A percentile compares a stretch with the other conserved stretches of the same genome.
These are phyloP conservation scores for Taphrorychus bicolor DNA, from an alignment of 2,888 invertebrate species.

Conservation along the genomic window DNA sequence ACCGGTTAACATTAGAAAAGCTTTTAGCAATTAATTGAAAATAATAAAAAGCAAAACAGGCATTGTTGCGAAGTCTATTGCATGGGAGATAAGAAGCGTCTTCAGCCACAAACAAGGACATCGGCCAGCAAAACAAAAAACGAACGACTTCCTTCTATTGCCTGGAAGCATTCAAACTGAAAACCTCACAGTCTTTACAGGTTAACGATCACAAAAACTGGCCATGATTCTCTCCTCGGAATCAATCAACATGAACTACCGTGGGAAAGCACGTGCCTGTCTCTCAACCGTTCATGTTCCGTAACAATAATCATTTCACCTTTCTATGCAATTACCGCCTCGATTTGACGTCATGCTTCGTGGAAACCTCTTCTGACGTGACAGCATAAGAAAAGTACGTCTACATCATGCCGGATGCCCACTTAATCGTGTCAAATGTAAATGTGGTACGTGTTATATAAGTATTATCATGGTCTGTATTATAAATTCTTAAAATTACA, in stretches of 20 bases:
- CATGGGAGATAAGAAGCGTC: too few relatives aligned
- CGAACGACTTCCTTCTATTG: background rate
- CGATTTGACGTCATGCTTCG: background rate
- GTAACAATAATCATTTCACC: slow-evolving; percentile 26
- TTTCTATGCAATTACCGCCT: slow-evolving; percentile 26
- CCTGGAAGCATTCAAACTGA: background rate
- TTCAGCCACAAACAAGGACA: background rate
- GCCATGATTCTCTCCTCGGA: background rate
- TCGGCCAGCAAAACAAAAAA: background rate
- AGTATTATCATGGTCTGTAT: too few relatives aligned
- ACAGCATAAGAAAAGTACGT: background rate
- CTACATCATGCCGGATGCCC: background rate
- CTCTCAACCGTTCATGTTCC: slow-evolving; percentile 14
- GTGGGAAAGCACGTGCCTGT: background rate
- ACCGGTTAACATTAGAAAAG: too few relatives aligned
- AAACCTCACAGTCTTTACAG: background rate
- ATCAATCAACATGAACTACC: background rate
- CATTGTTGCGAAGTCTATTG: too few relatives aligned
- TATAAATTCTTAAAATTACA: too few relatives aligned
- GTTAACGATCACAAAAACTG: background rate
- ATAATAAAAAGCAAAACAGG: too few relatives aligned
- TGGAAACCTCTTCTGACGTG: background rate
- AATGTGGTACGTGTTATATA: too few relatives aligned
- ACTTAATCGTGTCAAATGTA: too few relatives aligned
- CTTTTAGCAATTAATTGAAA: too few relatives aligned